Base-by-base conservation (phyloP, 2,888 invertebrate genomes). In the Kuschelorhynchus macadamiae region DNA sequence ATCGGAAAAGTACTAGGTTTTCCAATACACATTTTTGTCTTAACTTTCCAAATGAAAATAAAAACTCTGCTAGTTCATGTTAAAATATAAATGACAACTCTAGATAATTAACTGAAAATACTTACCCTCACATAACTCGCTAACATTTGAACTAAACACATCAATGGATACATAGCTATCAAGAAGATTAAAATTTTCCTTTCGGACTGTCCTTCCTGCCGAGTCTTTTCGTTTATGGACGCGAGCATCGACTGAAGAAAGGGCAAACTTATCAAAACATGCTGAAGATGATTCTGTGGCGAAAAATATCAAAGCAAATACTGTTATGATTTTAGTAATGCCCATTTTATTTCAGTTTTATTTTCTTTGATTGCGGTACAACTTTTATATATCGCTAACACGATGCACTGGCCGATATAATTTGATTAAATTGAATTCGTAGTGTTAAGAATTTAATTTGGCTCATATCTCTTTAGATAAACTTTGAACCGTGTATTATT, bases 41-140 rank as follows among this genome's bases (percentile, higher is more conserved):
- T n/a, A n/a, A n/a, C n/a, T n/a, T n/a, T n/a, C n/a, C n/a, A n/a
- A n/a, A n/a, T n/a, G n/a, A 30, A 30, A 9, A 9, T 30, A 30
- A 30, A 30, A 30, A 17, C 7, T 20, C 9, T 20, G 8, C 46
- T 8, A 17, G 7, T 46, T 46, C n/a, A n/a, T 20, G 16, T 14
- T n/a, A 17, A 46, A 12, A n/a, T 20, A 8, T 46, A 11, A 46
- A n/a, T 16, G n/a, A n/a, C n/a, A n/a, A n/a, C n/a, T n/a, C n/a
- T 21, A n/a, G 16, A 17, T 12, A 39, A 4, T 12, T 9, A 21
- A 49, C 36, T 7, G 49, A 39, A 36, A 18, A 50, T 25, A 11
- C 53, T 63, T 61, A 71, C 71, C 77, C 50, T 76, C 75, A 61
- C 80, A 79, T 21, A 80, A 66, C 12, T 74, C 72, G 1, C 74